phyloP scores from a whole-genome alignment of 1,140 invertebrate species.

The Sitobion miscanthi region DNA sequence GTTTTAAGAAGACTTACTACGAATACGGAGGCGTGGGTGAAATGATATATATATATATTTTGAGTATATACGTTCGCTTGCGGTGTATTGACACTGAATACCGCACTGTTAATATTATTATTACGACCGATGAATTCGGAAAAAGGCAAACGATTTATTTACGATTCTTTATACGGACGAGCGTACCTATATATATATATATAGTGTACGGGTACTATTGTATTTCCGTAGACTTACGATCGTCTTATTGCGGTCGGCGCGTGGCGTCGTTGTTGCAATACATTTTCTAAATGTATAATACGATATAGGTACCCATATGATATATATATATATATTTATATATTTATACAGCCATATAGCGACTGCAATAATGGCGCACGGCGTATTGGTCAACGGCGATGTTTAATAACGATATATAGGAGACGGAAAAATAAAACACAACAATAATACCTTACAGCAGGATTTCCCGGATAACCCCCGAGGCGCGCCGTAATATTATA shows the following conservation, averaged over 20 bases:
- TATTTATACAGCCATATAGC: background rate
- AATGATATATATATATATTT: background rate
- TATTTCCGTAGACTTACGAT: background rate
- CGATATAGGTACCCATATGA: no score
- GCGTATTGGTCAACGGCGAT: background rate
- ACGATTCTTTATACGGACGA: background rate
- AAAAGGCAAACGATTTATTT: slow-evolving; percentile 6
- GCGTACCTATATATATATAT: no score
- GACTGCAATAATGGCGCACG: background rate
- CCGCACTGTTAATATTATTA: background rate
- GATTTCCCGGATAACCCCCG: background rate
- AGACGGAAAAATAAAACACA: background rate
- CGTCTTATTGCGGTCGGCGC: background rate
- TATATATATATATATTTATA: no score
- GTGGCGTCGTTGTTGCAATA: background rate
- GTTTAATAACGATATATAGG: background rate
- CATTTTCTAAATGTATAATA: slow-evolving; percentile 2
- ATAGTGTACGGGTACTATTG: background rate
- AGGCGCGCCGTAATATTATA: background rate
- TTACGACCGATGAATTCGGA: background rate
- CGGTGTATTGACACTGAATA: background rate
- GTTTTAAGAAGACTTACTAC: background rate
- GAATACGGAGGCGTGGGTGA: background rate
- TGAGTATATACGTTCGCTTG: background rate
- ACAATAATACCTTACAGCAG: background rate